These are phyloP conservation scores for Sciaenops ocellatus DNA, from an alignment of 2,797 vertebrate genomes.

Conservation along the genomic window DNA sequence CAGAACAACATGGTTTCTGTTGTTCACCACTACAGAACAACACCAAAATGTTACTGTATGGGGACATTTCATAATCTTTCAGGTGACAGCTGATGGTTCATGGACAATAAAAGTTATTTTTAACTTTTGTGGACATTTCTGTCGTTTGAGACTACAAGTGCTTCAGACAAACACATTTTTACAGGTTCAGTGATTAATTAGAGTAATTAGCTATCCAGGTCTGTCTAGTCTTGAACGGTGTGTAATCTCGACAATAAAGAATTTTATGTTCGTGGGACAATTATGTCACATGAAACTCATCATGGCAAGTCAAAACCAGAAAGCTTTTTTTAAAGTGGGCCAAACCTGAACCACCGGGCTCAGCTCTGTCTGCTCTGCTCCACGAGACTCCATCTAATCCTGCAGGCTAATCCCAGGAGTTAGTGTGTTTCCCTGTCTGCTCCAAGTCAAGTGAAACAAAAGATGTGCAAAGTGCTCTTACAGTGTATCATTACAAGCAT, in stretches of 20 bases:
- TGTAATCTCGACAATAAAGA: not conserved
- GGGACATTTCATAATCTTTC: not conserved
- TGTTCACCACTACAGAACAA: not conserved
- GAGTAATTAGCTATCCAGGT: no score
- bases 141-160: no score
- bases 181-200: no score
- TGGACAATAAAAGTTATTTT: not conserved
- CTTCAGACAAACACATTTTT: no score
- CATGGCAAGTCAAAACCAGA: not conserved
- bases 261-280: not conserved
- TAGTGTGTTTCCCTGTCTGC: not conserved
- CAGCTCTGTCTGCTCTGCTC: not conserved
- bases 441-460: not conserved
- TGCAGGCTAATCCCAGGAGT: not conserved
- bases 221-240: not conserved
- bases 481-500: not conserved
- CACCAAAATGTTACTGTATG: not conserved
- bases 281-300: not conserved
- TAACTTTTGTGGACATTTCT: no score
- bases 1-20: not conserved
- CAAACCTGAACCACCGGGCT: not conserved
- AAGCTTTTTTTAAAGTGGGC: not conserved
- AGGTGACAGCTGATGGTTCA: not conserved
- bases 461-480: slow-evolving; percentile 3
- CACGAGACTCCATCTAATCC: not conserved